Base-by-base conservation (phyloP, 1,140 invertebrate species). In the Hirudo medicinalis region DNA sequence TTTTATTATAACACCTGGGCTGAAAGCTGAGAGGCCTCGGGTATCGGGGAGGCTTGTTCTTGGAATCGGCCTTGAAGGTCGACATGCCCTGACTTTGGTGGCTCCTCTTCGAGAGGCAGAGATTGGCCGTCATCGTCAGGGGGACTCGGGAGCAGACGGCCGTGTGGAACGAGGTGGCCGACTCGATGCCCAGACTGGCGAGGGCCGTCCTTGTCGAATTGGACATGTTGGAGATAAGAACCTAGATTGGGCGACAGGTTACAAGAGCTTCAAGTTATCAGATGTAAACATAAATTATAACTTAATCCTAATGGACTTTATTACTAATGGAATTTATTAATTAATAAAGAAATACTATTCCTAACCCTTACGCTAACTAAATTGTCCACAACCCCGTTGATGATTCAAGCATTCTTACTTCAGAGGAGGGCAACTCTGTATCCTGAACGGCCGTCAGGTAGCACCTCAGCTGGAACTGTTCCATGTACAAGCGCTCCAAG, bases 371-470 rank as follows among this genome's bases (percentile, higher is more conserved):
- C 40, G 1, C 22, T n/a, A 22, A 68, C 13, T n/a, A 68, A 36
- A 25, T n/a, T n/a, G n/a, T 68, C 27, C 22, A 29, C 29, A 32
- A 22, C 25, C 22, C 36, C 15, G 40, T 0, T 17, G 32, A 11
- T 25, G 36, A 36, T 40, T 13, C 15, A 11, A 68, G 11, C 67
- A 67, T 32, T 2, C 76, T 85, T 85, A 95, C 93, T 89, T 97
- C 97, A 54, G 94, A 94, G 85, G 97, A 97, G 53, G 94, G 94
- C 76, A 97, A 84, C 85, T 97, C 94, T 66, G 91, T 90, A 78
- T 90, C 92, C 80, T 97, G 94, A 73, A 97, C 85, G 77, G 92
- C 95, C 54, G 94, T 91, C 89, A 95, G 94, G 82, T 97, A 97
- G 83, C 94, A 97, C 71, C 92, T 87, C 49, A 97, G 85, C 72